phyloP scores from a whole-genome alignment of 1,140 invertebrate genomes.

The Aphaenogaster ashmeadi region DNA sequence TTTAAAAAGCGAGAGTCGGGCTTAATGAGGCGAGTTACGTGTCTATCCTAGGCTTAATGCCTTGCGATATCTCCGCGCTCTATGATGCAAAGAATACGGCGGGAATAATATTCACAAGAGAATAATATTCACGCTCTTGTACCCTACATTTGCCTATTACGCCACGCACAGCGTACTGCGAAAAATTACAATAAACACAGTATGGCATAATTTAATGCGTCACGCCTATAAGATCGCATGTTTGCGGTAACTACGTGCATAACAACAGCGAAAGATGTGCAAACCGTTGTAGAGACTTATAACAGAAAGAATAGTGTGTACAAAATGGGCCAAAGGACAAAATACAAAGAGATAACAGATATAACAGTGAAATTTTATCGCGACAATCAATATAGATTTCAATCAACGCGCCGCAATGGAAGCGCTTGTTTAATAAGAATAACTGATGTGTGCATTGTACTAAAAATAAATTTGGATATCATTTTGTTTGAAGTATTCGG shows the following conservation, averaged over 20 bases:
- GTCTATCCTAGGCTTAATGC: conserved; percentile 18
- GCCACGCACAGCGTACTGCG: neutral
- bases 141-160: conserved; percentile 37
- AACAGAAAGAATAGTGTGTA: neutral
- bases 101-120: conserved; percentile 5
- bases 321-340: neutral
- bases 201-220: conserved; percentile 23
- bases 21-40: conserved; percentile 63
- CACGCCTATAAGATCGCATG: neutral
- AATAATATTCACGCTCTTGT: conserved; percentile 20
- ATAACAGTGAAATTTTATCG: neutral
- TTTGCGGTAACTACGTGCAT: neutral
- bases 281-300: neutral
- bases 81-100: conserved; percentile 30
- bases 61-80: conserved; percentile 17
- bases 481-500: neutral
- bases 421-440: conserved; percentile 33
- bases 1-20: conserved; percentile 70
- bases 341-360: neutral
- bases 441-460: conserved; percentile 24
- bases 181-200: conserved; percentile 22
- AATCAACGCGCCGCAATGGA: neutral
- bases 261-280: neutral
- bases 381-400: neutral
- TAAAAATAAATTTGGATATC: conserved; percentile 16